Conservation (phyloP, 2,797 vertebrate genomes). For the Chromobotia macracanthus region DNA sequence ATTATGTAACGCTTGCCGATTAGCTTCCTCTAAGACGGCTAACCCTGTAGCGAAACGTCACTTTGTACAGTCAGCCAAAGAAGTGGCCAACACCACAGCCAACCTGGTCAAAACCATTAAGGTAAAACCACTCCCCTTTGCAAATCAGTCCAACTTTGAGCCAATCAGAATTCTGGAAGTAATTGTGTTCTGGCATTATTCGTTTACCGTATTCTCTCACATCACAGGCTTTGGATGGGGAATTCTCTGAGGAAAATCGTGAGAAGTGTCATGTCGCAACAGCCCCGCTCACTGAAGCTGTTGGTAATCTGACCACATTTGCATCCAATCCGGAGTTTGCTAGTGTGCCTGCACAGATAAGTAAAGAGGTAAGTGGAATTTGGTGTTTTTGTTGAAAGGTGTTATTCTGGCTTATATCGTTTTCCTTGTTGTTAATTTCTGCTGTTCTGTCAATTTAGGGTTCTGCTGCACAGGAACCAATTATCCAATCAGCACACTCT, state of each 20-base stretch:
- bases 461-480: slow-evolving; percentile 90
- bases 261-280: slow-evolving; percentile 89
- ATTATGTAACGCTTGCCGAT: slow-evolving; percentile 94
- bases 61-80: slow-evolving; percentile 97
- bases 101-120: slow-evolving; percentile 98
- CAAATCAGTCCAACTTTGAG: background rate
- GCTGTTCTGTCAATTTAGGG: slow-evolving; percentile 74
- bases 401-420: background rate
- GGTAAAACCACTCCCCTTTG: slow-evolving; percentile 72
- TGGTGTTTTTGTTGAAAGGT: background rate
- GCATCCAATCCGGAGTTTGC: slow-evolving; percentile 96
- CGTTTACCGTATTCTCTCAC: background rate
- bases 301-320: slow-evolving; percentile 92
- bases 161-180: background rate
- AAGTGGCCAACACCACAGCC: slow-evolving; percentile 97
- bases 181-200: background rate
- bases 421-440: background rate
- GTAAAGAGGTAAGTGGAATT: slow-evolving; percentile 81
- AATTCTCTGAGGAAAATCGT: slow-evolving; percentile 96
- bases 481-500: slow-evolving; percentile 88
- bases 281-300: slow-evolving; percentile 88
- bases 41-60: slow-evolving; percentile 95
- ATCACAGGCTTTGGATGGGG: slow-evolving; percentile 87
- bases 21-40: slow-evolving; percentile 93
- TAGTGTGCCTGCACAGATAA: slow-evolving; percentile 94